Evolutionary conservation across 1,140 invertebrate genomes (phyloP).

Genomic region (Brachionus sp.): DNA sequence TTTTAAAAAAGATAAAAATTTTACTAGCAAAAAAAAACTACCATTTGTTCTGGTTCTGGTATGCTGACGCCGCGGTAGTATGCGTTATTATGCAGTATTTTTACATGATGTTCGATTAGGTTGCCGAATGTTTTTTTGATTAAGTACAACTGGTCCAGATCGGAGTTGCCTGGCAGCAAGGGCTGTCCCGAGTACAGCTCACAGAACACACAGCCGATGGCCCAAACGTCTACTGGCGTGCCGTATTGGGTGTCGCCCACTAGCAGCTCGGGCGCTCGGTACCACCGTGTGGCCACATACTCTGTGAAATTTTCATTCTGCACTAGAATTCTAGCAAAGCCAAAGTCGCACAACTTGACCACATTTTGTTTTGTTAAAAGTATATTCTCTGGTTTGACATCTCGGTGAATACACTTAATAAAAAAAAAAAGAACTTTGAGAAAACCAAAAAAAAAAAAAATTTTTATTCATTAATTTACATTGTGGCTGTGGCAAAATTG

Average conservation of each 20-base stretch:
- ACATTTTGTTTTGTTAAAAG: constrained; percentile 86
- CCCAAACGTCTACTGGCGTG: constrained; percentile 95
- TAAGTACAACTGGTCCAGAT: constrained; percentile 93
- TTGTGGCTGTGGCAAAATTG: constrained; percentile 93
- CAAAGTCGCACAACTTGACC: constrained; percentile 97
- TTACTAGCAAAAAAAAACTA: constrained; percentile 47
- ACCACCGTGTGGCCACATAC: constrained; percentile 98
- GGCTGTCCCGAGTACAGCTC: constrained; percentile 73
- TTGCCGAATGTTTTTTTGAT: constrained; percentile 84
- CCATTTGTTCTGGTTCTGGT: constrained; percentile 71
- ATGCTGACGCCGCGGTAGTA: constrained; percentile 79
- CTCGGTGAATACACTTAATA: constrained; percentile 79
- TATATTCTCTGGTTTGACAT: constrained; percentile 98
- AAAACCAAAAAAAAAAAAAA: constrained; percentile 48
- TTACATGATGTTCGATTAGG: constrained; percentile 83
- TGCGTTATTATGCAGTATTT: constrained; percentile 89
- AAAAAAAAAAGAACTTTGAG: too few relatives aligned
- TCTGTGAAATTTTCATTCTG: constrained; percentile 87
- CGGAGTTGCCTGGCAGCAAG: constrained; percentile 94
- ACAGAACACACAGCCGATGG: constrained; percentile 81
- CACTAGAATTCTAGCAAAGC: constrained; percentile 85
- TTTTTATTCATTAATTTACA: constrained; percentile 51
- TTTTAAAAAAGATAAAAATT: not conserved
- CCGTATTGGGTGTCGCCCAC: constrained; percentile 96
- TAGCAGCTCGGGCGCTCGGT: constrained; percentile 85